Base-by-base conservation (phyloP, 2,888 invertebrate species). In the Hirtodrosophila cameraria region DNA sequence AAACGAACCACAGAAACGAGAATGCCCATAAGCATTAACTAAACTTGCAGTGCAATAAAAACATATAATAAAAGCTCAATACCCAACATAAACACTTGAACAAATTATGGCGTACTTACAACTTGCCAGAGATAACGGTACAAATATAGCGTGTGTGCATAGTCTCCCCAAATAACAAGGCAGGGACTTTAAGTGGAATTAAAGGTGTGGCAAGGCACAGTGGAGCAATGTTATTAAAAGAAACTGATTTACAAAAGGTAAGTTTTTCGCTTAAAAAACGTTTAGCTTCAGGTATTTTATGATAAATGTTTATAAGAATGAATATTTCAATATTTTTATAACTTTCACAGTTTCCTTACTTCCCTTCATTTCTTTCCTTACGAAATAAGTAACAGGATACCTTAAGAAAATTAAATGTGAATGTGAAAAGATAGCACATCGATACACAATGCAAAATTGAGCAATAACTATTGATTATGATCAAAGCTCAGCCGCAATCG, bases 61-160 rank as follows among this genome's bases (percentile, higher is more conserved):
- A 60, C 55, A 35, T 55, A 58, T 61, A 75, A 66, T 66, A 62
- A 75, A 66, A 71, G 67, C 75, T 75, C 76, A 67, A 73, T 73
- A 73, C 13, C 53, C 43, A 52, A 71, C 80, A 75, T 75, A 75
- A 75, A 75, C 75, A 75, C 77, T 72, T 75, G 81, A 67, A 33
- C 63, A 75, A 80, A 76, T 75, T 76, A 80, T 72, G 63, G 77
- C 58, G 68, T 58, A 77, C 75, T 80, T 67, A 80, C 63, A 80
- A 67, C 61, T 80, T 76, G 60, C 81, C 67, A 63, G 46, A 76
- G 77, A 72, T 80, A 75, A 76, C 73, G 62, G 74, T 76, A 76
- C 76, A 64, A 68, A 72, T 59, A 67, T 46, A 63, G 41, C 20
- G 38, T 30, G 46, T 58, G 69, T 62, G 53, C 45, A 73, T 76